Conservation (phyloP, 2,888 invertebrate genomes). For the Urechis unicinctus region DNA sequence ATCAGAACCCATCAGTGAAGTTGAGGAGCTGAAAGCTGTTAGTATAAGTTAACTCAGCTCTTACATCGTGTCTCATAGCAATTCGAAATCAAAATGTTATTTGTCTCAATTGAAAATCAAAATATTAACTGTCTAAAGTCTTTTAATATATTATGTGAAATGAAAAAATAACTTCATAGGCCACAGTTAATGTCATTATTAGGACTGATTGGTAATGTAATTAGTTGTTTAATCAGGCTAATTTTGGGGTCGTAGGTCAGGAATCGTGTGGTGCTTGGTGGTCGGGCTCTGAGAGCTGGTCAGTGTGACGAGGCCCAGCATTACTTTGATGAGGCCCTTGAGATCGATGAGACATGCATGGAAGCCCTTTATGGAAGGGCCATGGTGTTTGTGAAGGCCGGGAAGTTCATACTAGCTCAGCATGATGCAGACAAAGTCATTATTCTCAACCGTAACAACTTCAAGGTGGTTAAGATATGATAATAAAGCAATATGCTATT, state of each 20-base stretch:
- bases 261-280: constrained; percentile 23
- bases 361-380: constrained; percentile 33
- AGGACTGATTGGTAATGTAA: too few species aligned
- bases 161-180: background rate
- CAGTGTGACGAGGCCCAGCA: constrained; percentile 32
- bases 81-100: too few species aligned
- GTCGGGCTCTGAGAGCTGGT: constrained; percentile 28
- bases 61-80: too few species aligned
- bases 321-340: constrained; percentile 40
- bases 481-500: background rate
- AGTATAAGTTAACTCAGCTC: too few species aligned
- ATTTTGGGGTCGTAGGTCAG: constrained; percentile 8
- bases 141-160: background rate
- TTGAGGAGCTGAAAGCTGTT: constrained; percentile 15
- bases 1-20: constrained; percentile 16
- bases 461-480: too few species aligned
- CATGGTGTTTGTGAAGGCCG: constrained; percentile 32
- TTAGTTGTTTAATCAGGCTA: too few species aligned
- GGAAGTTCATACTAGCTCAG: constrained; percentile 30
- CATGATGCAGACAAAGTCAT: constrained; percentile 29
- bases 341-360: constrained; percentile 39
- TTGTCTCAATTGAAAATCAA: too few species aligned
- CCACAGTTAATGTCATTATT: too few species aligned
- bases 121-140: background rate
- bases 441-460: constrained; percentile 26